These are phyloP conservation scores for Ariolimax columbianus DNA, from an alignment of 2,888 invertebrate genomes.

Conservation along the genomic window DNA sequence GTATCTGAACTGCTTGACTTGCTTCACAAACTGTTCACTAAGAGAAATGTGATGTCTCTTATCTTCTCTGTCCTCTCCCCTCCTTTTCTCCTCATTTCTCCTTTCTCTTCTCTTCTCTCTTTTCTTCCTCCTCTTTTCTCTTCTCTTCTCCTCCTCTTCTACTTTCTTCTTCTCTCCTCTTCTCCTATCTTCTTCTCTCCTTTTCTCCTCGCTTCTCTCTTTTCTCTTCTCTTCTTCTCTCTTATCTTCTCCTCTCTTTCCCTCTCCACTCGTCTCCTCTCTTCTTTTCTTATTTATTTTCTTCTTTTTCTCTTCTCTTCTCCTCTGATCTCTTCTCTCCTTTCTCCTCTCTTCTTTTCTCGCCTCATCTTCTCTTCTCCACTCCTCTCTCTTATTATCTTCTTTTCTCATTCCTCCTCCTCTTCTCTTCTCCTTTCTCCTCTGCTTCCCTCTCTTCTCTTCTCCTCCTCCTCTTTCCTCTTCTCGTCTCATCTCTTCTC, in stretches of 20 bases:
- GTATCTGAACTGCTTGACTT: no score
- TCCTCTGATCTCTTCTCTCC: background rate
- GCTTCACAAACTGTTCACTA: no score
- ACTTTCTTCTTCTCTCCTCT: background rate
- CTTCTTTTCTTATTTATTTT: background rate
- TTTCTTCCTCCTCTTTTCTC: background rate
- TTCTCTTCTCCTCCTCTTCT: background rate
- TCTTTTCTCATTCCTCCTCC: background rate
- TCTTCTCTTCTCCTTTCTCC: background rate
- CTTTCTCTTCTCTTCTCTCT: background rate
- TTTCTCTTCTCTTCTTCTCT: background rate
- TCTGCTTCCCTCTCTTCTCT: background rate
- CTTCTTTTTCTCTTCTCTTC: background rate
- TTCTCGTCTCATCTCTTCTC: no score
- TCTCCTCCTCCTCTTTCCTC: background rate
- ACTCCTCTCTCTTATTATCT: background rate
- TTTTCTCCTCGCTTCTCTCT: background rate
- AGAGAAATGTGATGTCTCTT: no score
- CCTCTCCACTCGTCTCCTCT: background rate
- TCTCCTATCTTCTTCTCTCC: background rate
- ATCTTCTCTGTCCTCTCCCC: background rate
- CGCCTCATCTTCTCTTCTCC: background rate
- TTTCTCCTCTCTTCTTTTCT: background rate
- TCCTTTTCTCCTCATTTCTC: background rate
- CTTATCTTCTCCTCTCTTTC: background rate